Percentiles rank a stretch among this genome's conserved stretches.
Conservation (phyloP, 2,888 invertebrate genomes). For the Oeneis ivallda region DNA sequence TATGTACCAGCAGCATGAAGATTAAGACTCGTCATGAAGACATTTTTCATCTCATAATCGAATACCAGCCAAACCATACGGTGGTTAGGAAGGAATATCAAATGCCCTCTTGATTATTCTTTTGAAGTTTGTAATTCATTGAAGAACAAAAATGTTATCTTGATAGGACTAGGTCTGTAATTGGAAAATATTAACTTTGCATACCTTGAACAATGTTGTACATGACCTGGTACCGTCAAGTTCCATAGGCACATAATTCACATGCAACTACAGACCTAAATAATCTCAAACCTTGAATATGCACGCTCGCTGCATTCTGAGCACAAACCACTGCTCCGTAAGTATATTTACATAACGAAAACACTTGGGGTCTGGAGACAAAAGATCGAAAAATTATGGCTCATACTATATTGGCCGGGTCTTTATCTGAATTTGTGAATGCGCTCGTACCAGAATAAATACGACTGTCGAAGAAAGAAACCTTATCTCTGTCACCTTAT, state of each 20-base stretch:
- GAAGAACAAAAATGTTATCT: background rate
- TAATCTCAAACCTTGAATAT: constrained; percentile 35
- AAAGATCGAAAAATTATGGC: constrained; percentile 32
- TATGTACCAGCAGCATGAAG: background rate
- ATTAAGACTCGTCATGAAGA: too few species aligned
- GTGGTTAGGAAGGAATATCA: background rate
- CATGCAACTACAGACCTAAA: constrained; percentile 37
- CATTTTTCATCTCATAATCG: background rate
- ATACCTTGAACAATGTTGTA: constrained; percentile 29
- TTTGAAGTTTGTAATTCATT: background rate
- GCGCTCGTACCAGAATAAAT: constrained; percentile 36
- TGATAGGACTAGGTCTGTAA: background rate
- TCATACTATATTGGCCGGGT: constrained; percentile 27
- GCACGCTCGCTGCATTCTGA: constrained; percentile 37
- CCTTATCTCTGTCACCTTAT: constrained; percentile 39
- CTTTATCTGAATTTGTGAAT: constrained; percentile 34
- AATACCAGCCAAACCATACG: background rate
- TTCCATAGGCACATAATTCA: constrained; percentile 36
- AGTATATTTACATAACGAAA: constrained; percentile 36
- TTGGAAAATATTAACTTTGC: constrained; percentile 22
- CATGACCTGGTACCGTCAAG: constrained; percentile 37
- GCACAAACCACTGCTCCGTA: constrained; percentile 30
- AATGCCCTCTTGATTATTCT: background rate
- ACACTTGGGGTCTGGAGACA: constrained; percentile 34
- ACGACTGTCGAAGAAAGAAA: constrained; percentile 36